A percentile compares a stretch with the other conserved stretches of the same genome.
Conservation (phyloP, 1,140 invertebrate genomes). For the Leptinotarsa undecemlineata region DNA sequence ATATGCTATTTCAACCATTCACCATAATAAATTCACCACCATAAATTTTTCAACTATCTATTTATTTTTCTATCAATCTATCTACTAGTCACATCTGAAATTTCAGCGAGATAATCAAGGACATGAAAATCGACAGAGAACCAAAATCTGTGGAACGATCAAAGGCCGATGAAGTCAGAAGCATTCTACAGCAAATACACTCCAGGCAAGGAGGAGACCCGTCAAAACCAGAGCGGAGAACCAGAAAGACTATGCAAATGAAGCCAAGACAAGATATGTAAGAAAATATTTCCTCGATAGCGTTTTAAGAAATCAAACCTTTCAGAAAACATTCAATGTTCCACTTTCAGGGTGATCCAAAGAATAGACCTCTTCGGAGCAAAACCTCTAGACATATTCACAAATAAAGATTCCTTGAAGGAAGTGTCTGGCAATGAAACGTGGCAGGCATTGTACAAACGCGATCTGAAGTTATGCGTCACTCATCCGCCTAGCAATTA, state of each 20-base stretch:
- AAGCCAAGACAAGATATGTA: conserved; percentile 9
- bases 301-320: neutral
- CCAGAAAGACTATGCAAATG: neutral
- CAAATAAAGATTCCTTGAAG: conserved; percentile 36
- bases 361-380: conserved; percentile 63
- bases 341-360: conserved; percentile 36
- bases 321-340: conserved; percentile 9
- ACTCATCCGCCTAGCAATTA: conserved; percentile 81
- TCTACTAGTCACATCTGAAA: neutral
- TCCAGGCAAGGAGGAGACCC: conserved; percentile 9
- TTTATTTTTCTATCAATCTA: neutral
- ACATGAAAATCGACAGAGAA: conserved; percentile 73
- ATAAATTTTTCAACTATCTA: too few species aligned
- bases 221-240: neutral
- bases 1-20: too few species aligned
- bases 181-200: conserved; percentile 39
- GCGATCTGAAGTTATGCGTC: conserved; percentile 66
- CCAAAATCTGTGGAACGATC: conserved; percentile 47
- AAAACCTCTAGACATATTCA: conserved; percentile 66
- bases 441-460: conserved; percentile 70
- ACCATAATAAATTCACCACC: too few species aligned
- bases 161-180: conserved; percentile 47
- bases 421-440: conserved; percentile 61
- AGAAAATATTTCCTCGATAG: neutral
- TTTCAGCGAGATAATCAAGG: conserved; percentile 68